These are phyloP conservation scores for Macaria liturata DNA, from an alignment of 2,888 invertebrate genomes.

Conservation along the genomic window DNA sequence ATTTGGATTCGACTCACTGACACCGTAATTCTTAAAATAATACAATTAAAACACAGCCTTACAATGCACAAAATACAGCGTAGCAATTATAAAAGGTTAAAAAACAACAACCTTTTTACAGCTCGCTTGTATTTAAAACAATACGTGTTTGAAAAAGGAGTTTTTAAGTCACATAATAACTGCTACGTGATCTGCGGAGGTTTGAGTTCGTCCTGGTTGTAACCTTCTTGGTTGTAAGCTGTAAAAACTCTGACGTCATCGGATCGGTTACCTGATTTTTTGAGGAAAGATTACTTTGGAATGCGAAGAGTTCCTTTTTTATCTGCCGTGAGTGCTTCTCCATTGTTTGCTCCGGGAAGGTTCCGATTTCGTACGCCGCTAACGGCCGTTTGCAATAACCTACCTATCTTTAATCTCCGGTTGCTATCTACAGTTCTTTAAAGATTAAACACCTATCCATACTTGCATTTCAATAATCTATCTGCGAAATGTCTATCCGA, in stretches of 20 bases:
- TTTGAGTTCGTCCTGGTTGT: slow-evolving; percentile 1
- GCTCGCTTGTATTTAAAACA: slow-evolving; percentile 7
- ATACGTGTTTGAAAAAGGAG: slow-evolving; percentile 8
- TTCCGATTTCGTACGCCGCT: slow-evolving; percentile 26
- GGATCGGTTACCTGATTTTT: slow-evolving; percentile 44
- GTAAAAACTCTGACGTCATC: slow-evolving; percentile 40
- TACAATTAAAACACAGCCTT: slow-evolving; percentile 6
- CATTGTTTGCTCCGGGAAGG: slow-evolving; percentile 24
- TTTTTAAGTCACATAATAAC: neutral
- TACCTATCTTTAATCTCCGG: no score
- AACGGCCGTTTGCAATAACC: no score
- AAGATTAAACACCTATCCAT: no score
- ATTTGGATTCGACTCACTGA: slow-evolving; percentile 6
- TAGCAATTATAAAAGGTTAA: slow-evolving; percentile 4
- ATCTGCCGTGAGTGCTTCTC: slow-evolving; percentile 24
- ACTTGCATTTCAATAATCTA: no score
- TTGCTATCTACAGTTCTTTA: no score
- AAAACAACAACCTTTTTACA: slow-evolving; percentile 1
- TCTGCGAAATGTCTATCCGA: no score
- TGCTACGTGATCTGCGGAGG: slow-evolving; percentile 1
- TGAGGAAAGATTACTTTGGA: slow-evolving; percentile 53
- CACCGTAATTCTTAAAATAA: slow-evolving; percentile 4
- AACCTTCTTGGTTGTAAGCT: neutral
- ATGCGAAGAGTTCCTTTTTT: slow-evolving; percentile 42
- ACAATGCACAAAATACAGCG: slow-evolving; percentile 7